Conservation (phyloP, 2,888 invertebrate genomes). For the Drosophila kanekoi region DNA sequence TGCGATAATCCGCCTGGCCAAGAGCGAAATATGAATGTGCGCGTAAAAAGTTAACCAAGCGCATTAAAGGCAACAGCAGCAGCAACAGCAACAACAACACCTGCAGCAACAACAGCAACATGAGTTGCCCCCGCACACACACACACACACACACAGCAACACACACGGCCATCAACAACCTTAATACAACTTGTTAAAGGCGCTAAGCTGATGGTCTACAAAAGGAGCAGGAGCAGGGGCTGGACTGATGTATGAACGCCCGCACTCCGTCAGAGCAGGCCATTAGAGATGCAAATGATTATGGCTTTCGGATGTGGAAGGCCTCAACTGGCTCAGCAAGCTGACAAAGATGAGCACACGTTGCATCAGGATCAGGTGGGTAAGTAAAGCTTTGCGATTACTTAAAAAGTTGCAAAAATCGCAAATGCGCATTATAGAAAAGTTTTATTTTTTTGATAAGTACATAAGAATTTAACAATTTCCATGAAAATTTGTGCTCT, state of each 20-base stretch:
- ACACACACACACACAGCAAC: neutral
- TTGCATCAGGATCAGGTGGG: conserved; percentile 30
- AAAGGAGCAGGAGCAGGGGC: neutral
- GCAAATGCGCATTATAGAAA: neutral
- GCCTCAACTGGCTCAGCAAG: conserved; percentile 5
- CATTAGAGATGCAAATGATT: conserved; percentile 78
- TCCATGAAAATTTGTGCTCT: neutral
- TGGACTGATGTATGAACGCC: conserved; percentile 68
- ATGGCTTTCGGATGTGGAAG: conserved; percentile 63
- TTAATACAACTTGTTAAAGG: conserved; percentile 37
- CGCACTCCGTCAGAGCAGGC: conserved; percentile 49
- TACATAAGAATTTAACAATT: no score
- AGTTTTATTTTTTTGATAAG: neutral
- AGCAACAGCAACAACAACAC: conserved; percentile 21
- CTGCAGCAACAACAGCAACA: conserved; percentile 20
- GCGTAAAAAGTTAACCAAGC: conserved; percentile 73
- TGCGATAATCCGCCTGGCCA: conserved; percentile 62
- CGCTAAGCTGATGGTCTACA: conserved; percentile 27
- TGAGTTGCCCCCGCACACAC: conserved; percentile 13
- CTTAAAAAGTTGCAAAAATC: neutral
- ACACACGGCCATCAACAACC: neutral
- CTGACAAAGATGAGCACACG: neutral
- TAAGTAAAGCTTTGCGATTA: neutral
- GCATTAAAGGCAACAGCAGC: conserved; percentile 59
- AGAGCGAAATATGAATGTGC: conserved; percentile 57